A percentile compares a stretch with the other conserved stretches of the same genome.
These are phyloP conservation scores for Hylaeus volcanicus DNA, from an alignment of 1,140 invertebrate species.

Conservation along the genomic window DNA sequence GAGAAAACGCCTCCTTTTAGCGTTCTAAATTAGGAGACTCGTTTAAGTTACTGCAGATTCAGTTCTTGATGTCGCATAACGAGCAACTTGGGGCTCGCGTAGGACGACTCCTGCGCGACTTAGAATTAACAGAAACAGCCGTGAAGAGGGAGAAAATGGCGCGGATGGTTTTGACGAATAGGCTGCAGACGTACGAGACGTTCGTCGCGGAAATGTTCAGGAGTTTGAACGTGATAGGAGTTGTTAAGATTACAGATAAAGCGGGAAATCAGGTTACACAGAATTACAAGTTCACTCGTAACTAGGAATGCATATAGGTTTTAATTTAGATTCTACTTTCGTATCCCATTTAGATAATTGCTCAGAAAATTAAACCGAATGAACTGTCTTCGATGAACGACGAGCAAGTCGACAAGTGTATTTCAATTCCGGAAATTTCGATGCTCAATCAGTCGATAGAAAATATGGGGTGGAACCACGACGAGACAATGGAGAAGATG, in stretches of 20 bases:
- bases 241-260: neutral
- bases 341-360: neutral
- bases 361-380: neutral
- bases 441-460: neutral
- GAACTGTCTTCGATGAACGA: neutral
- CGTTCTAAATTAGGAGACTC: too few relatives aligned
- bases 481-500: too few relatives aligned
- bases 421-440: neutral
- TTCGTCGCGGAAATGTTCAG: conserved; percentile 18
- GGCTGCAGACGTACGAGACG: neutral
- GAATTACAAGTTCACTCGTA: too few relatives aligned
- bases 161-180: neutral
- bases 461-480: neutral
- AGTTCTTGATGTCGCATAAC: conserved; percentile 17
- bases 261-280: neutral
- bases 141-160: conserved; percentile 4
- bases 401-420: neutral
- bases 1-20: too few relatives aligned
- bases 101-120: neutral
- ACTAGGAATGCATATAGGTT: too few relatives aligned
- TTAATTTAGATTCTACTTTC: neutral
- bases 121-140: conserved; percentile 2
- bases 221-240: neutral
- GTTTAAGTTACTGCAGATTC: neutral
- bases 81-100: conserved; percentile 2